Percentiles rank a stretch among this genome's conserved stretches.
phyloP scores from a whole-genome alignment of 1,140 invertebrate species.

The Macrobrachium rosenbergii region DNA sequence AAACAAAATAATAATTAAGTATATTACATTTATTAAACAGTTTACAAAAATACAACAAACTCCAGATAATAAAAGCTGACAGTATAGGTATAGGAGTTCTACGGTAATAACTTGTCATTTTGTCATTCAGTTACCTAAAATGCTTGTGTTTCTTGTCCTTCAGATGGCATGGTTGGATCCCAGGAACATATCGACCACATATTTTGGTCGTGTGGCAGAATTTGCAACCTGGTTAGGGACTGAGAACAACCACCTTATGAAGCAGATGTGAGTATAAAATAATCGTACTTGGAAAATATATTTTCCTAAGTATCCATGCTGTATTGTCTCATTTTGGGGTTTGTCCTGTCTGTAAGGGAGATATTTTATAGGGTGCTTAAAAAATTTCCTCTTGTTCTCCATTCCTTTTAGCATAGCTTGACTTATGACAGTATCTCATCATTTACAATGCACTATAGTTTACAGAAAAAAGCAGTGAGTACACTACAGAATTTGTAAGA shows the following conservation, averaged over 20 bases:
- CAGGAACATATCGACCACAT: slow-evolving; percentile 20
- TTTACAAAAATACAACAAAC: too few species aligned
- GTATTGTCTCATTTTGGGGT: too few species aligned
- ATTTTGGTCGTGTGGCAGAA: slow-evolving; percentile 43
- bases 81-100: too few species aligned
- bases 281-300: too few species aligned
- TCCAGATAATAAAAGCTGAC: too few species aligned
- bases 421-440: neutral
- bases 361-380: neutral
- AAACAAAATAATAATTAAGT: too few species aligned
- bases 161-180: slow-evolving; percentile 45
- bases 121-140: neutral
- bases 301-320: too few species aligned
- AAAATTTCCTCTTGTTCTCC: neutral
- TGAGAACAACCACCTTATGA: slow-evolving; percentile 35
- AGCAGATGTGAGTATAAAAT: slow-evolving; percentile 34
- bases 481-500: neutral
- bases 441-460: neutral
- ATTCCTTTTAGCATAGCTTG: neutral
- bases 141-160: neutral
- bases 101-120: too few species aligned
- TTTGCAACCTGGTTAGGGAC: slow-evolving; percentile 34
- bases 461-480: too few species aligned
- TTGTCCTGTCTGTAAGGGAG: neutral
- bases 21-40: too few species aligned